Percentiles rank a stretch among this genome's conserved stretches.
phyloP scores from a whole-genome alignment of 2,888 invertebrate species.

The Drosophila emarginata region DNA sequence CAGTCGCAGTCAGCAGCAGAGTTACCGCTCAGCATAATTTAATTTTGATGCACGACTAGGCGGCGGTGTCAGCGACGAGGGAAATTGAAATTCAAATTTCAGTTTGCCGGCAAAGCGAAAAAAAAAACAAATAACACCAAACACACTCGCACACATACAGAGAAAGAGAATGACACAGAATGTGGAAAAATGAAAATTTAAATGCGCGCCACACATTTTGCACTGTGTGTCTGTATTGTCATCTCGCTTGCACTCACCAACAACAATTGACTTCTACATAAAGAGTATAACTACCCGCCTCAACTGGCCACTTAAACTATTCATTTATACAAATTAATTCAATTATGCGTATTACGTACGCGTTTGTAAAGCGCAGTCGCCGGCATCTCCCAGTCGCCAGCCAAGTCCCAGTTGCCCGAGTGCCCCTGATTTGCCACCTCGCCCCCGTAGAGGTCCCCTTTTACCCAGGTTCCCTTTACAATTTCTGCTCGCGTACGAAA shows the following conservation, averaged over 20 bases:
- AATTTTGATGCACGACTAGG: constrained; percentile 69
- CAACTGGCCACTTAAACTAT: constrained; percentile 78
- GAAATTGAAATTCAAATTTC: constrained; percentile 76
- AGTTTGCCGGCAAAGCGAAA: constrained; percentile 48
- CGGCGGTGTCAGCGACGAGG: constrained; percentile 12
- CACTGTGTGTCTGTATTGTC: constrained; percentile 29
- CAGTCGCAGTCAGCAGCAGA: constrained; percentile 39
- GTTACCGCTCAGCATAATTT: constrained; percentile 73
- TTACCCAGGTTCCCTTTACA: constrained; percentile 58
- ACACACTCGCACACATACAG: constrained; percentile 4
- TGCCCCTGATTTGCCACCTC: constrained; percentile 3
- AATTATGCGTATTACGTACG: constrained; percentile 80
- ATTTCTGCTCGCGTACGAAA: constrained; percentile 79
- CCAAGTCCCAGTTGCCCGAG: constrained; percentile 2
- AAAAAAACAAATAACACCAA: neutral
- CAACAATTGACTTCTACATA: neutral
- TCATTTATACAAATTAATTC: constrained; percentile 82
- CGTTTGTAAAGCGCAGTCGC: constrained; percentile 76
- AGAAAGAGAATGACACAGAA: constrained; percentile 9
- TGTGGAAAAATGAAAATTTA: constrained; percentile 76
- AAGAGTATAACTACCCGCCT: constrained; percentile 21
- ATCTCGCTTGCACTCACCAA: constrained; percentile 51
- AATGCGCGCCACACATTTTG: constrained; percentile 69
- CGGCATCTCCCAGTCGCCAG: constrained; percentile 46
- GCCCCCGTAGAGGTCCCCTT: neutral